A percentile compares a stretch with the other conserved stretches of the same genome.
Evolutionary conservation across 2,797 vertebrate genomes (phyloP).

Genomic region (Micropoecilia bifurca): DNA sequence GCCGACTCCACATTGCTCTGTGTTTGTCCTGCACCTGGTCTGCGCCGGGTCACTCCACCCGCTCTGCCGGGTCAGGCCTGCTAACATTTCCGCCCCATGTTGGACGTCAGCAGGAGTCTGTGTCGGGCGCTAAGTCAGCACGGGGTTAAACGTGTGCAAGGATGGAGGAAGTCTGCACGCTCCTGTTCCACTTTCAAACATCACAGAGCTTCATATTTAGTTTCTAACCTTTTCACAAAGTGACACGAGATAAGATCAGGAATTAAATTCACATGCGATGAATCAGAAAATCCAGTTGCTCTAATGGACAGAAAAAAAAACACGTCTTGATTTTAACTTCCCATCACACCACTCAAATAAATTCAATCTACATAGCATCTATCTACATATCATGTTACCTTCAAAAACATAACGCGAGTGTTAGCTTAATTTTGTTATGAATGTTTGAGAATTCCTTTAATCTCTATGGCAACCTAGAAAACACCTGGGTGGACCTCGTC

Average conservation of each 20-base stretch:
- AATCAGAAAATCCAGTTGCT: no score
- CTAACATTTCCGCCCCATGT: constrained; percentile 1
- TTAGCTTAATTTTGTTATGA: no score
- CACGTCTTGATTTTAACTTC: no score
- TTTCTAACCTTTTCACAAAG: not conserved
- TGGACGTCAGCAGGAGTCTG: not conserved
- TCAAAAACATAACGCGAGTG: no score
- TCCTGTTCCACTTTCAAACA: not conserved
- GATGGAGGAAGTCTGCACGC: not conserved
- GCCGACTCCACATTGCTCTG: not conserved
- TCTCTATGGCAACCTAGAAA: no score
- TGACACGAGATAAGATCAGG: not conserved
- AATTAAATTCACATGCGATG: not conserved
- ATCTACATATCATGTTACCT: no score
- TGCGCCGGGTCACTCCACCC: not conserved
- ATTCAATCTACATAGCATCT: no score
- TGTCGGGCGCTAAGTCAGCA: not conserved
- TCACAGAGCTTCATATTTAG: not conserved
- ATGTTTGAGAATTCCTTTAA: no score
- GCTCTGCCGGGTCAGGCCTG: not conserved
- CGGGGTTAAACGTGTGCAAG: not conserved
- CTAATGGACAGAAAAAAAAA: no score
- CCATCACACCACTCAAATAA: no score
- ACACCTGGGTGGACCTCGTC: no score
- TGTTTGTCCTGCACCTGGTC: not conserved